Percentiles rank a stretch among this genome's conserved stretches.
Evolutionary conservation across 1,140 invertebrate genomes (phyloP).

Genomic region (Platyscapa corneri): DNA sequence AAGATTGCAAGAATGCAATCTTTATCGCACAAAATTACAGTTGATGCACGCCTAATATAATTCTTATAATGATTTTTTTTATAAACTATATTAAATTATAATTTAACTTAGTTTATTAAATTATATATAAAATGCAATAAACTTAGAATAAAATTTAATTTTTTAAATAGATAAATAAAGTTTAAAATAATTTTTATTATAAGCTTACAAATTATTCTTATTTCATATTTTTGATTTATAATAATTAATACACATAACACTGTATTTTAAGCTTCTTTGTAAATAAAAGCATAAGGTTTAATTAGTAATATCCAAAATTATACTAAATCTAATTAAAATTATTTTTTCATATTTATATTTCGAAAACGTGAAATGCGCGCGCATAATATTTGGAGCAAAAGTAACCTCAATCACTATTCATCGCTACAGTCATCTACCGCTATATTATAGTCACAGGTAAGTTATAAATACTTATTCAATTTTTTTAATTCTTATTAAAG

Average conservation of each 20-base stretch:
- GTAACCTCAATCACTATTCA: background rate
- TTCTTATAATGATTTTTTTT: no score
- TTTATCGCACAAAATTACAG: no score
- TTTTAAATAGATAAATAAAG: no score
- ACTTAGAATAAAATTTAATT: no score
- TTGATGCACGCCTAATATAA: no score
- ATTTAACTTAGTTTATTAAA: no score
- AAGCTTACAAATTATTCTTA: background rate
- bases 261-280: no score
- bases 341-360: background rate
- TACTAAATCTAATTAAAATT: background rate
- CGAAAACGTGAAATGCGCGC: background rate
- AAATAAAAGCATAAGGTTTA: background rate
- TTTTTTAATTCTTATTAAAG: no score
- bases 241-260: no score
- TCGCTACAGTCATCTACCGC: background rate
- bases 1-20: no score
- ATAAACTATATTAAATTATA: no score
- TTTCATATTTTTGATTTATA: background rate
- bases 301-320: background rate
- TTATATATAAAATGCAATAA: no score
- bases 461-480: conserved; percentile 20
- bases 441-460: background rate
- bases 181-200: background rate
- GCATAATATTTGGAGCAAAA: background rate